These are phyloP conservation scores for Euura saliciscinereae DNA, from an alignment of 1,140 invertebrate genomes.

Conservation along the genomic window DNA sequence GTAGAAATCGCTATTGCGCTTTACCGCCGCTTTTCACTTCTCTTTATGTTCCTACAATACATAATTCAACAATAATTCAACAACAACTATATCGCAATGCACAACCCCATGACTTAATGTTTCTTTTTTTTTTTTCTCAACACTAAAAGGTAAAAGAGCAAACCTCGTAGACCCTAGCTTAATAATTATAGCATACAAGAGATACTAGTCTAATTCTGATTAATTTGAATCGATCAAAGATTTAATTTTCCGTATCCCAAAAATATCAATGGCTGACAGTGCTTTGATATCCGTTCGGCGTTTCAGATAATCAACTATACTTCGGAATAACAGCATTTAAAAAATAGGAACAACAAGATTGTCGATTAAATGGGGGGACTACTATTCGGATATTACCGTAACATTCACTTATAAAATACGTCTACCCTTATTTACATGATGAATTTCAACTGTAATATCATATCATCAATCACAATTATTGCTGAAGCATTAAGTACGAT, in stretches of 20 bases:
- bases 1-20: constrained; percentile 3
- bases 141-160: background rate
- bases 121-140: background rate
- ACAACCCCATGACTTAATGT: background rate
- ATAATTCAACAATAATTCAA: background rate
- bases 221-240: background rate
- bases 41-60: background rate
- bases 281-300: background rate
- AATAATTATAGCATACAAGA: background rate
- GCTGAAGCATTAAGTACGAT: background rate
- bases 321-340: background rate
- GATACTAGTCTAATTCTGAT: background rate
- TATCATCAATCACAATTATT: background rate
- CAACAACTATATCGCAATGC: background rate
- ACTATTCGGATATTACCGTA: background rate
- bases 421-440: background rate
- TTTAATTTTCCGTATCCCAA: background rate
- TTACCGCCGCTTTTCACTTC: background rate
- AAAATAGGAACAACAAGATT: background rate
- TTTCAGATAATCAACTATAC: background rate
- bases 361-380: background rate
- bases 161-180: background rate
- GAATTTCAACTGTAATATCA: background rate
- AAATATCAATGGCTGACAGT: constrained; percentile 5
- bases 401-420: constrained; percentile 2